phyloP scores from a whole-genome alignment of 2,113 vertebrate species.

The Anser brachyrhynchus region DNA sequence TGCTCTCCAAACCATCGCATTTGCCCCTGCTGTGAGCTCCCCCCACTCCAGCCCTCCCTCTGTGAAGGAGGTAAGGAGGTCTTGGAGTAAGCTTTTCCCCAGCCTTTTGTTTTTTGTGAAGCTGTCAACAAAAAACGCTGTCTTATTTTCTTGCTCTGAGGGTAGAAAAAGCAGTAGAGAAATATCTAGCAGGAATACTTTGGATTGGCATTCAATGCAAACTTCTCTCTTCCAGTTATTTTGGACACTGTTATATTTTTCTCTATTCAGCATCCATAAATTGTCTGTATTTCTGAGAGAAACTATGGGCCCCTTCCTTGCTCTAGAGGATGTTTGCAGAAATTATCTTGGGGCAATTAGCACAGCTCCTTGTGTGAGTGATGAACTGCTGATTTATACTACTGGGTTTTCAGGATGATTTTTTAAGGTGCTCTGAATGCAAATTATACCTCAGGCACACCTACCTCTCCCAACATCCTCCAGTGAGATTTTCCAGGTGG shows the following conservation, averaged over 20 bases:
- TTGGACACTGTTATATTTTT: not conserved
- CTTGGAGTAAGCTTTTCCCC: not conserved
- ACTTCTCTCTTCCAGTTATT: not conserved
- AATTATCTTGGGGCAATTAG: not conserved
- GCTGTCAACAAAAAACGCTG: not conserved
- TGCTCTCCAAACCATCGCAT: not conserved
- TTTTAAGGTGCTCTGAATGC: not conserved
- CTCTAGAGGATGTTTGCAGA: not conserved
- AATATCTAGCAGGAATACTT: not conserved
- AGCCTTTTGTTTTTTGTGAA: slow-evolving; percentile 48
- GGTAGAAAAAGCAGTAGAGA: not conserved
- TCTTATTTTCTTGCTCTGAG: not conserved
- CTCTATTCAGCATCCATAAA: not conserved
- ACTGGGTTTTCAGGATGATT: fast-evolving
- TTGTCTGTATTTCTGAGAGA: not conserved
- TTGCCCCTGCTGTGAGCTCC: slow-evolving; percentile 56
- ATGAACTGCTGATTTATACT: not conserved
- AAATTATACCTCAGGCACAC: not conserved
- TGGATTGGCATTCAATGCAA: not conserved
- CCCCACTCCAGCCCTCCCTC: not conserved
- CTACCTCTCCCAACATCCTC: not conserved
- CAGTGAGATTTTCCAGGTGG: not conserved
- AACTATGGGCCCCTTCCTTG: fast-evolving
- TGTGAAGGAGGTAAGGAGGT: slow-evolving; percentile 37
- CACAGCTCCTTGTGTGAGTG: not conserved